These are phyloP conservation scores for Catostomus latipinnis DNA, from an alignment of 2,797 vertebrate species.

Conservation along the genomic window DNA sequence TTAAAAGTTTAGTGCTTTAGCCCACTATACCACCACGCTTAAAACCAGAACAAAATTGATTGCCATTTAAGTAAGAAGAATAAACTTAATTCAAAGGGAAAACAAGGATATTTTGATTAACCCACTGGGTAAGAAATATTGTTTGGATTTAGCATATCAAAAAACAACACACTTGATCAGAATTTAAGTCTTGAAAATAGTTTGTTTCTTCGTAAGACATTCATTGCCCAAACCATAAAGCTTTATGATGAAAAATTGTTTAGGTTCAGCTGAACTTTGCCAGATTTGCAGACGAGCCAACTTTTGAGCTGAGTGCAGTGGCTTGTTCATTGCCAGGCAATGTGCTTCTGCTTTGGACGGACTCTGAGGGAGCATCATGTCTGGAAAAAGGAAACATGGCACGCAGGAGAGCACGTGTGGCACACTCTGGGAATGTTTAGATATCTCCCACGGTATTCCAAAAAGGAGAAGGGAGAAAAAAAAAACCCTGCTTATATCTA, in stretches of 20 bases:
- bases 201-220: slow-evolving; percentile 19
- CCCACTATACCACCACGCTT: too few species aligned
- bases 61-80: too few species aligned
- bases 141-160: too few species aligned
- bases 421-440: slow-evolving; percentile 89
- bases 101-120: too few species aligned
- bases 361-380: slow-evolving; percentile 54
- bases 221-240: slow-evolving; percentile 10
- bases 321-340: slow-evolving; percentile 61
- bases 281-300: slow-evolving; percentile 25
- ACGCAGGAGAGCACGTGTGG: slow-evolving; percentile 89
- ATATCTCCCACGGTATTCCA: slow-evolving; percentile 84
- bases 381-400: slow-evolving; percentile 71
- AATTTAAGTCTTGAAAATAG: not conserved
- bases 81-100: too few species aligned
- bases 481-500: slow-evolving; percentile 73
- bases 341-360: slow-evolving; percentile 67
- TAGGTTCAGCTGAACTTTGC: not conserved
- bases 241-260: slow-evolving; percentile 24
- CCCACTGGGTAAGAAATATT: too few species aligned
- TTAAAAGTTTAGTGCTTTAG: too few species aligned
- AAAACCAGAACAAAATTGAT: too few species aligned
- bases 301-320: slow-evolving; percentile 48
- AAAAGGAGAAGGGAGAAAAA: slow-evolving; percentile 83
- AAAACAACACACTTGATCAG: too few species aligned